phyloP scores from a whole-genome alignment of 1,140 invertebrate genomes.

The Scaptodrosophila lebanonensis region DNA sequence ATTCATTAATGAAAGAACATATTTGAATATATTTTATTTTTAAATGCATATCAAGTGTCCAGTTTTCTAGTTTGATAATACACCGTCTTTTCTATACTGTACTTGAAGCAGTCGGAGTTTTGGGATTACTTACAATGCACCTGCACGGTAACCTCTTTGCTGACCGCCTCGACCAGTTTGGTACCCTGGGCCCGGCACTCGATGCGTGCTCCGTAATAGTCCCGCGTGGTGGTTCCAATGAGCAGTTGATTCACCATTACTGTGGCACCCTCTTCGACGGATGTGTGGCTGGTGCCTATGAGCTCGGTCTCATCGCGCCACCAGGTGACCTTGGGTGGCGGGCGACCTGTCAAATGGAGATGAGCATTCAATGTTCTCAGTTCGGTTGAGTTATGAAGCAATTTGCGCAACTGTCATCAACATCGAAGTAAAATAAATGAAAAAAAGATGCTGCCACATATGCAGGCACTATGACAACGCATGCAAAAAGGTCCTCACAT shows the following conservation, averaged over 20 bases:
- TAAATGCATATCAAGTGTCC: too few species aligned
- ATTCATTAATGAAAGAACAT: too few species aligned
- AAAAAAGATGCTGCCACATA: neutral
- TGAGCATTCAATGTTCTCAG: too few species aligned
- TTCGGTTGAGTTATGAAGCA: too few species aligned
- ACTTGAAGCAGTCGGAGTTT: too few species aligned
- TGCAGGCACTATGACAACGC: neutral
- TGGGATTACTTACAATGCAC: slow-evolving; percentile 81
- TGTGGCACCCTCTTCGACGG: slow-evolving; percentile 78
- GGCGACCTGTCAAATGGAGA: slow-evolving; percentile 79
- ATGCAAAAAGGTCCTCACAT: slow-evolving; percentile 5
- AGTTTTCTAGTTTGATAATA: neutral
- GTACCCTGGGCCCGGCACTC: slow-evolving; percentile 85
- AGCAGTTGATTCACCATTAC: slow-evolving; percentile 84
- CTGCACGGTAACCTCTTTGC: slow-evolving; percentile 81
- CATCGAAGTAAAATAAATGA: too few species aligned
- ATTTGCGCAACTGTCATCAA: too few species aligned
- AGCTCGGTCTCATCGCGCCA: slow-evolving; percentile 85
- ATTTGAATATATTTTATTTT: too few species aligned
- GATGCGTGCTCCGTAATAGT: slow-evolving; percentile 81
- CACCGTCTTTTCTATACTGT: neutral
- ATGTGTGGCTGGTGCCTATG: slow-evolving; percentile 82
- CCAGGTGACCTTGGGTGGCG: slow-evolving; percentile 87
- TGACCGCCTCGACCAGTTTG: slow-evolving; percentile 79
- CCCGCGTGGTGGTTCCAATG: slow-evolving; percentile 80